Conservation (phyloP, 2,888 invertebrate genomes). For the Perizoma flavofasciatum region DNA sequence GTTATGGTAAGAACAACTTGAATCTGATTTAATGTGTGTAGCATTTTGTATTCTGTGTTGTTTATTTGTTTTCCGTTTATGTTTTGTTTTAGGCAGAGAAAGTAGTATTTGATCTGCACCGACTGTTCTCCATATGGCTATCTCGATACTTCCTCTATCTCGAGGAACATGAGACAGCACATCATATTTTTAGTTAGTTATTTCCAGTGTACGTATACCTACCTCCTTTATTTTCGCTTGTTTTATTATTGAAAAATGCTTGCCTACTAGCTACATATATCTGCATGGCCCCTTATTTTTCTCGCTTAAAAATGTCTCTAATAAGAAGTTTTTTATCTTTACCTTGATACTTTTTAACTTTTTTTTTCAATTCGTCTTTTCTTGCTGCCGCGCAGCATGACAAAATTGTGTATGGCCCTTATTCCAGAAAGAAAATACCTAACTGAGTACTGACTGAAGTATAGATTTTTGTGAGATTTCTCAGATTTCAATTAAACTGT, state of each 20-base stretch:
- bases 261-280: conserved; percentile 10
- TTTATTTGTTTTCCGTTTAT: conserved; percentile 52
- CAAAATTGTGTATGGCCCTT: too few relatives aligned
- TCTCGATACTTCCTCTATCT: conserved; percentile 69
- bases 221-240: conserved; percentile 39
- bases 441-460: too few relatives aligned
- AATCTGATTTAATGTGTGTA: conserved; percentile 8
- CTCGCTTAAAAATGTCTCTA: too few relatives aligned
- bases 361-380: too few relatives aligned
- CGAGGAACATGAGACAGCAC: conserved; percentile 65
- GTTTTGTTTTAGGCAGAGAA: conserved; percentile 88
- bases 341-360: too few relatives aligned
- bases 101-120: conserved; percentile 90
- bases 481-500: too few relatives aligned
- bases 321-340: too few relatives aligned
- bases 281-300: not conserved
- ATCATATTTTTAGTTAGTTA: conserved; percentile 70
- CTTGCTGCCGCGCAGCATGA: too few relatives aligned
- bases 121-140: conserved; percentile 90
- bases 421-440: too few relatives aligned
- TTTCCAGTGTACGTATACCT: conserved; percentile 70
- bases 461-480: too few relatives aligned
- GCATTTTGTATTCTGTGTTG: conserved; percentile 38
- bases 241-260: conserved; percentile 44
- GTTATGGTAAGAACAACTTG: conserved; percentile 92